Percentiles rank a stretch among this genome's conserved stretches.
Conservation (phyloP, 2,797 vertebrate genomes). For the Adrianichthys oophorus region DNA sequence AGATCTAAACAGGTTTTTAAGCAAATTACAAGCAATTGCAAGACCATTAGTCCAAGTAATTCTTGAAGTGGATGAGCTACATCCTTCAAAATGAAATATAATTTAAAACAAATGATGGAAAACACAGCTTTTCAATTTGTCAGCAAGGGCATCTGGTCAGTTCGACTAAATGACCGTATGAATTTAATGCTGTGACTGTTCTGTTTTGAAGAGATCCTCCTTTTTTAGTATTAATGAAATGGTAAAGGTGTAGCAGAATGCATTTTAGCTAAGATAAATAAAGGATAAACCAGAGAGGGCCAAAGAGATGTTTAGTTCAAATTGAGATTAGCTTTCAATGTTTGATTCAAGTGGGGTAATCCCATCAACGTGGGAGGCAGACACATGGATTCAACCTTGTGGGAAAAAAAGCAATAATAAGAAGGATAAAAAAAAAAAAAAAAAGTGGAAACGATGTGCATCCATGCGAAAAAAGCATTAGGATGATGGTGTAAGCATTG, state of each 20-base stretch:
- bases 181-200: too few relatives aligned
- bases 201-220: too few relatives aligned
- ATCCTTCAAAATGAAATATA: too few relatives aligned
- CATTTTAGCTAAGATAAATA: constrained; percentile 30
- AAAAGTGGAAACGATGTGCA: not conserved
- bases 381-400: constrained; percentile 34
- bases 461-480: constrained; percentile 13
- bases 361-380: constrained; percentile 28
- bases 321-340: constrained; percentile 43
- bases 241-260: not conserved
- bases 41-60: too few relatives aligned
- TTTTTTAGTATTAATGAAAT: too few relatives aligned
- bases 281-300: constrained; percentile 36
- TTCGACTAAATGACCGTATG: too few relatives aligned
- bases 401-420: constrained; percentile 10
- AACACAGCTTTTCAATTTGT: too few relatives aligned
- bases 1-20: too few relatives aligned
- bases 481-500: constrained; percentile 11
- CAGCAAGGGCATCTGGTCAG: too few relatives aligned
- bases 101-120: too few relatives aligned
- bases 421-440: constrained; percentile 14
- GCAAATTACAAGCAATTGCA: too few relatives aligned
- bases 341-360: constrained; percentile 45
- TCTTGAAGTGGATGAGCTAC: too few relatives aligned
- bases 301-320: constrained; percentile 44